Conservation (phyloP, 2,888 invertebrate genomes). For the Ceraclea dissimilis region DNA sequence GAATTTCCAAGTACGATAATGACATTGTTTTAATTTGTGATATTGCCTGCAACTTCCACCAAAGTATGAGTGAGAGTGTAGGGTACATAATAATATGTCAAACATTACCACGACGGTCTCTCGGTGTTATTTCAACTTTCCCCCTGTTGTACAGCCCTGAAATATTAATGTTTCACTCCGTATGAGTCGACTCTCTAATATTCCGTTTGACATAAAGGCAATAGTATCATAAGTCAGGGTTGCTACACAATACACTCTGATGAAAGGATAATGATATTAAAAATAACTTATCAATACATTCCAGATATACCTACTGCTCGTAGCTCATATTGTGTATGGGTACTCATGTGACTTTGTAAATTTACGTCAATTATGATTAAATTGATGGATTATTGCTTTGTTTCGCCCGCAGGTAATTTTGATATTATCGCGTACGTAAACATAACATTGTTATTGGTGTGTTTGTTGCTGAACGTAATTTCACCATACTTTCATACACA, state of each 20-base stretch:
- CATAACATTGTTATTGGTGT: too few relatives aligned
- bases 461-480: too few relatives aligned
- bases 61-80: neutral
- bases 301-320: neutral
- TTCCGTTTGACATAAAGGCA: conserved; percentile 24
- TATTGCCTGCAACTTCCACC: neutral
- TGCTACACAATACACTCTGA: neutral
- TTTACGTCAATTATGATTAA: neutral
- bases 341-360: neutral
- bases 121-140: conserved; percentile 22
- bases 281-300: neutral
- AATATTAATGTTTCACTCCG: conserved; percentile 23
- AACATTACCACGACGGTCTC: conserved; percentile 13
- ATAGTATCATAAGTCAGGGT: conserved; percentile 7
- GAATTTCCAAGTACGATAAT: too few relatives aligned
- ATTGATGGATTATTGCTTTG: neutral
- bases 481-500: too few relatives aligned
- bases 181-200: conserved; percentile 22
- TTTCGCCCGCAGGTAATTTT: neutral
- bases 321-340: too few relatives aligned
- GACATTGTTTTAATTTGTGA: neutral
- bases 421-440: too few relatives aligned
- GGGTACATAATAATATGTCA: conserved; percentile 21
- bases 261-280: neutral
- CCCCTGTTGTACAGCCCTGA: conserved; percentile 10